Evolutionary conservation across 2,797 vertebrate species (phyloP).

Genomic region (Lutra lutra): DNA sequence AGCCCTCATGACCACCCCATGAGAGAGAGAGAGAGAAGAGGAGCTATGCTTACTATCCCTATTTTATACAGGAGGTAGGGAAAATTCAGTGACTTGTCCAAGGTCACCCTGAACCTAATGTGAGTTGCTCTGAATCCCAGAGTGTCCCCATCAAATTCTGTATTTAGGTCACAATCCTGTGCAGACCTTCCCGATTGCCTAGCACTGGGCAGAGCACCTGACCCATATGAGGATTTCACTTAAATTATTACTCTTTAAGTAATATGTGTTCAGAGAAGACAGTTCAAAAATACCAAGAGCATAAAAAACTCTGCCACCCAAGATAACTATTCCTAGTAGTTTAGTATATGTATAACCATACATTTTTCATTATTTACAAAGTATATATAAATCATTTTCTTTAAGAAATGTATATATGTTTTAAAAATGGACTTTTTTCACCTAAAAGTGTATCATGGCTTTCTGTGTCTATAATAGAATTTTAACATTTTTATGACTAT

Average conservation of each 20-base stretch:
- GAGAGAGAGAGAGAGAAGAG: background rate
- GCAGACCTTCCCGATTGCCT: background rate
- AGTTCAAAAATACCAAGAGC: background rate
- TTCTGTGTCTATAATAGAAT: background rate
- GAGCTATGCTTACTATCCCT: no score
- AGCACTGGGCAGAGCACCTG: background rate
- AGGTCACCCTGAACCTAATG: background rate
- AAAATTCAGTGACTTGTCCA: background rate
- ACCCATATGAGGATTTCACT: background rate
- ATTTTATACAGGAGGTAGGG: background rate
- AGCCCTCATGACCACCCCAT: accelerated
- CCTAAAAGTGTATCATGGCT: background rate
- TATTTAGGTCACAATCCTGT: no score
- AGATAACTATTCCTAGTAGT: background rate
- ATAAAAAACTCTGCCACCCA: background rate
- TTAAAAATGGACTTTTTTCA: background rate
- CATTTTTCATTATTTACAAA: background rate
- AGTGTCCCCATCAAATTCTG: background rate
- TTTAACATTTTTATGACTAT: background rate
- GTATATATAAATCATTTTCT: background rate
- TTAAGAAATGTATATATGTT: background rate
- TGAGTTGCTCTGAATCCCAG: background rate
- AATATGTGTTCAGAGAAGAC: background rate
- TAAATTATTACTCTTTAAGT: background rate
- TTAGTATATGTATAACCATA: background rate